phyloP scores from a whole-genome alignment of 2,888 invertebrate genomes.

The Argynnis bischoffii region DNA sequence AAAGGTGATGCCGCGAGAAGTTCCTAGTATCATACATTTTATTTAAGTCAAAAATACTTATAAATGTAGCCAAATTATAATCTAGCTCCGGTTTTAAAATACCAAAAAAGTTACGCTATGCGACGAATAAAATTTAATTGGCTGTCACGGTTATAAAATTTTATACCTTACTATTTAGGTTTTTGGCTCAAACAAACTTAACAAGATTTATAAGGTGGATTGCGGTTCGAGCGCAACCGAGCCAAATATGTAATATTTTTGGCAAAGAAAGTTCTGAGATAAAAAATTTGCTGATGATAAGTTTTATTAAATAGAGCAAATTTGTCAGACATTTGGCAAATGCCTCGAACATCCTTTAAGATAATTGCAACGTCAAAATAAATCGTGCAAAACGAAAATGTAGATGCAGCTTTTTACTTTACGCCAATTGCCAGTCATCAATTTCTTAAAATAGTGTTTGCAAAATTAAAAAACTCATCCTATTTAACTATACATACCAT shows the following conservation, averaged over 20 bases:
- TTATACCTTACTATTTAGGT: slow-evolving; percentile 14
- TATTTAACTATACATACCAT: no score
- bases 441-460: slow-evolving; percentile 7
- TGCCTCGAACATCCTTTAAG: slow-evolving; percentile 25
- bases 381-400: slow-evolving; percentile 28
- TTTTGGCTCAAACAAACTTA: slow-evolving; percentile 18
- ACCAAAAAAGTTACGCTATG: neutral
- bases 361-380: slow-evolving; percentile 34
- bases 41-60: neutral
- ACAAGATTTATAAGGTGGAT: slow-evolving; percentile 19
- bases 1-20: no score
- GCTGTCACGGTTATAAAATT: slow-evolving; percentile 2
- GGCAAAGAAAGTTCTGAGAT: slow-evolving; percentile 19
- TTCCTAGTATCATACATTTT: no score
- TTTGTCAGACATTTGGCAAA: slow-evolving; percentile 36
- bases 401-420: slow-evolving; percentile 18
- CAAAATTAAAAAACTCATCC: no score
- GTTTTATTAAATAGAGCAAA: slow-evolving; percentile 34
- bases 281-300: slow-evolving; percentile 33
- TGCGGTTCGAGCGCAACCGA: slow-evolving; percentile 22
- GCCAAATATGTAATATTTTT: slow-evolving; percentile 27
- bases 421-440: slow-evolving; percentile 1
- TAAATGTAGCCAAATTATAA: neutral
- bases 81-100: neutral
- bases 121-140: slow-evolving; percentile 18